Conservation (phyloP, 1,140 invertebrate genomes). For the Ceratina australensis region DNA sequence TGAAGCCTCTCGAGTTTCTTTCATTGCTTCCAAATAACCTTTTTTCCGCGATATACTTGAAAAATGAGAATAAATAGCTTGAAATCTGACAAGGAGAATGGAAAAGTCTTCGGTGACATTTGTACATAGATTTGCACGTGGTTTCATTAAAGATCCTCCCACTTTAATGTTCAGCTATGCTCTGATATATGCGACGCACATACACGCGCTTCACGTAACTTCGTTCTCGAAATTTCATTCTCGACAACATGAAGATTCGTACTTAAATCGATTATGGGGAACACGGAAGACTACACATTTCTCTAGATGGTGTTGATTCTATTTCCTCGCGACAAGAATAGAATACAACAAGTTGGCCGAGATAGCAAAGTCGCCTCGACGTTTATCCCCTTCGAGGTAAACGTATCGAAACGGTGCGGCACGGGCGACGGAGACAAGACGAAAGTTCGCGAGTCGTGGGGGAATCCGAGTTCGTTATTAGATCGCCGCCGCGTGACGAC, state of each 20-base stretch:
- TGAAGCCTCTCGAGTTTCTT: no score
- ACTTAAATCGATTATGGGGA: neutral
- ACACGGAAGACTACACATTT: neutral
- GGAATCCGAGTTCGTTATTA: conserved; percentile 15
- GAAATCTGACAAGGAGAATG: no score
- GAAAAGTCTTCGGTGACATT: no score
- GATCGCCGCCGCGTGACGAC: neutral
- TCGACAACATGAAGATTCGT: no score
- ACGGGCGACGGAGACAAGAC: neutral
- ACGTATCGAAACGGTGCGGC: conserved; percentile 8
- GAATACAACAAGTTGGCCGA: conserved; percentile 28
- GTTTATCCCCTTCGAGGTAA: conserved; percentile 18
- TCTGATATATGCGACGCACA: neutral
- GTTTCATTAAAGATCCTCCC: no score
- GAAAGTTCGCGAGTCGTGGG: neutral
- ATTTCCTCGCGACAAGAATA: conserved; percentile 23
- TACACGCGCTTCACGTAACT: neutral
- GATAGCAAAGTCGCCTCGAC: conserved; percentile 3
- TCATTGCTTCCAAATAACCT: no score
- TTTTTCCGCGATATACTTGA: no score
- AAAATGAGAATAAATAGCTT: no score
- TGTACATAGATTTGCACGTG: no score
- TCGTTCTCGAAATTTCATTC: neutral
- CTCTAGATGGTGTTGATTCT: conserved; percentile 5
- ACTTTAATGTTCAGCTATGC: no score